A percentile compares a stretch with the other conserved stretches of the same genome.
Evolutionary conservation across 1,140 invertebrate species (phyloP).

Genomic region (Bathynomus jamesi): DNA sequence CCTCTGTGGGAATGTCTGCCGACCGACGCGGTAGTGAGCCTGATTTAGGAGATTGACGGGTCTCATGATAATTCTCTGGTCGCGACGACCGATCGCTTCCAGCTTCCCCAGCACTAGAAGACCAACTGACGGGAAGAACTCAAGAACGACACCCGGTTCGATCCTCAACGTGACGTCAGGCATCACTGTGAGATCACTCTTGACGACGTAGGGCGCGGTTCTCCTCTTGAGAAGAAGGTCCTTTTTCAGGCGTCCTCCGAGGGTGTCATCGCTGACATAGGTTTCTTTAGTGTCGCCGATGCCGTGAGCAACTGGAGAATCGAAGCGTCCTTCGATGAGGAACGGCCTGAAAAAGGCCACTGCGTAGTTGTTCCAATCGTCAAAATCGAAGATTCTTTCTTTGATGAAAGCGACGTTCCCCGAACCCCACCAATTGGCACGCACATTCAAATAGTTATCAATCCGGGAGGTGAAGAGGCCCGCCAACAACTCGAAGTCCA

Average conservation of each 20-base stretch:
- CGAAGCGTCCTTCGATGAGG: constrained; percentile 64
- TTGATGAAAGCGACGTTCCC: constrained; percentile 61
- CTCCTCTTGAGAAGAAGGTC: constrained; percentile 61
- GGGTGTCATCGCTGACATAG: constrained; percentile 53
- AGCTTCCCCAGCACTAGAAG: constrained; percentile 90
- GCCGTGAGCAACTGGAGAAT: constrained; percentile 49
- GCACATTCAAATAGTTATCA: constrained; percentile 76
- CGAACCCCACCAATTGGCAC: constrained; percentile 95
- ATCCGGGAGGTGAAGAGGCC: constrained; percentile 81
- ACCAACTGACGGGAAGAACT: constrained; percentile 93
- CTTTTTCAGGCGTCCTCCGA: constrained; percentile 75
- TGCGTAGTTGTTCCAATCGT: constrained; percentile 98
- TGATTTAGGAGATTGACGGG: constrained; percentile 48
- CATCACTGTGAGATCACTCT: constrained; percentile 93
- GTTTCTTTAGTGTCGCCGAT: constrained; percentile 9
- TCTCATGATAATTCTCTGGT: constrained; percentile 73
- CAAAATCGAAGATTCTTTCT: constrained; percentile 92
- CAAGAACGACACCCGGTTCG: constrained; percentile 78
- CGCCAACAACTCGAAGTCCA: constrained; percentile 84
- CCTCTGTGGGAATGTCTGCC: constrained; percentile 12
- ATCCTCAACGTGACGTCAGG: constrained; percentile 76
- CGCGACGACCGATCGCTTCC: constrained; percentile 68
- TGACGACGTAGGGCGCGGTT: constrained; percentile 68
- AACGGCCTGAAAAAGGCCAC: constrained; percentile 83
- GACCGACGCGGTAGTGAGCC: constrained; percentile 23